These are phyloP conservation scores for Pherbina coryleti DNA, from an alignment of 2,888 invertebrate species.

Conservation along the genomic window DNA sequence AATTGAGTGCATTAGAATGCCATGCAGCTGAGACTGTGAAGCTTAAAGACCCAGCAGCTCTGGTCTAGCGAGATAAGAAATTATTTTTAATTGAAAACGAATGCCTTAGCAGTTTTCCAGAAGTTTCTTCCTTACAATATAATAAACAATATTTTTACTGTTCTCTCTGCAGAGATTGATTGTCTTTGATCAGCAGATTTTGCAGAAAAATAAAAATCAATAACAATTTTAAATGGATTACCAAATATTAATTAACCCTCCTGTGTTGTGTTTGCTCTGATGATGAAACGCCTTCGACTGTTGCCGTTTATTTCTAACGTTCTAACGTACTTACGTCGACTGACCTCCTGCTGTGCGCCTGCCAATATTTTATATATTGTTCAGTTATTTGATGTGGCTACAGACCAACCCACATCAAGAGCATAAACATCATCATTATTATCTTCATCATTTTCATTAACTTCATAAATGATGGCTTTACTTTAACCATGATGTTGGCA, in stretches of 20 bases:
- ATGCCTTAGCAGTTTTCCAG: neutral
- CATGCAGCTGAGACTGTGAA: neutral
- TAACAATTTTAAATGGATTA: neutral
- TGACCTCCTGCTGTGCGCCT: slow-evolving; percentile 6
- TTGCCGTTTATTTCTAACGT: neutral
- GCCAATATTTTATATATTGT: slow-evolving; percentile 16
- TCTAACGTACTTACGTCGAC: neutral
- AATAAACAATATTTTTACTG: neutral
- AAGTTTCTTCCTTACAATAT: neutral
- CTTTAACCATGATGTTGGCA: neutral
- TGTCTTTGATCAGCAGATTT: neutral
- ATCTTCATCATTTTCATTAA: neutral
- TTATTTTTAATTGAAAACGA: slow-evolving; percentile 28
- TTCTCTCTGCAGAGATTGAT: neutral
- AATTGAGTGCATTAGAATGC: slow-evolving; percentile 9
- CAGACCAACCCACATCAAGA: neutral
- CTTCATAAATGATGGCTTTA: neutral
- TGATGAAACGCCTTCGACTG: slow-evolving; percentile 6
- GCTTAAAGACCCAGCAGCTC: neutral
- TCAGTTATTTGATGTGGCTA: neutral
- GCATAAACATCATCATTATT: slow-evolving; percentile 2
- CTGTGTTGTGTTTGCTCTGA: slow-evolving; percentile 9
- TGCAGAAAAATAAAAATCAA: neutral
- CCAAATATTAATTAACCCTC: slow-evolving; percentile 1
- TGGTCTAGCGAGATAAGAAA: slow-evolving; percentile 30